These are phyloP conservation scores for Xerus rutilus DNA, from an alignment of 2,797 vertebrate species.

Conservation along the genomic window DNA sequence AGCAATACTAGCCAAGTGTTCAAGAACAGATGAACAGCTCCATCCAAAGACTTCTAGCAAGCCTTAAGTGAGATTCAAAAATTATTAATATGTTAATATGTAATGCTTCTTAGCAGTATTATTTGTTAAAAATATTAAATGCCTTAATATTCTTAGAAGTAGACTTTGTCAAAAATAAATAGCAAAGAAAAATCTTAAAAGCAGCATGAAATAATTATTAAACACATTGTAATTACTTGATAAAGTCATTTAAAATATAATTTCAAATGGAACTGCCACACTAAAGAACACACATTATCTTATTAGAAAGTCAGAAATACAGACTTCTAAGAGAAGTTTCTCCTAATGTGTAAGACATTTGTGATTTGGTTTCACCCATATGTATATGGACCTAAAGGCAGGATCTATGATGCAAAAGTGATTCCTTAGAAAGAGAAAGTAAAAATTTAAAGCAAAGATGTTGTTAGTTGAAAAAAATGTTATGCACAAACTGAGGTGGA, in stretches of 20 bases:
- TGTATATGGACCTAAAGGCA: neutral
- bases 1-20: neutral
- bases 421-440: neutral
- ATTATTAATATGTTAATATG: no score
- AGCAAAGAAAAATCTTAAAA: no score
- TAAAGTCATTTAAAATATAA: no score
- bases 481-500: neutral
- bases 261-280: neutral
- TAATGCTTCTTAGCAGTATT: no score
- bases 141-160: no score
- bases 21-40: no score
- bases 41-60: no score
- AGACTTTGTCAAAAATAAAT: no score
- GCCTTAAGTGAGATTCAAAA: no score
- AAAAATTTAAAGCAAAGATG: neutral
- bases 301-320: neutral
- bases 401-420: neutral
- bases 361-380: neutral
- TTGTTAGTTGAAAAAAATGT: neutral
- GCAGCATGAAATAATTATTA: no score
- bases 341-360: neutral
- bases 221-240: no score
- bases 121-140: no score
- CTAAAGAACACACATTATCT: neutral
- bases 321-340: neutral